A percentile compares a stretch with the other conserved stretches of the same genome.
Evolutionary conservation across 2,113 vertebrate genomes (phyloP).

Genomic region (Anguilla rostrata): DNA sequence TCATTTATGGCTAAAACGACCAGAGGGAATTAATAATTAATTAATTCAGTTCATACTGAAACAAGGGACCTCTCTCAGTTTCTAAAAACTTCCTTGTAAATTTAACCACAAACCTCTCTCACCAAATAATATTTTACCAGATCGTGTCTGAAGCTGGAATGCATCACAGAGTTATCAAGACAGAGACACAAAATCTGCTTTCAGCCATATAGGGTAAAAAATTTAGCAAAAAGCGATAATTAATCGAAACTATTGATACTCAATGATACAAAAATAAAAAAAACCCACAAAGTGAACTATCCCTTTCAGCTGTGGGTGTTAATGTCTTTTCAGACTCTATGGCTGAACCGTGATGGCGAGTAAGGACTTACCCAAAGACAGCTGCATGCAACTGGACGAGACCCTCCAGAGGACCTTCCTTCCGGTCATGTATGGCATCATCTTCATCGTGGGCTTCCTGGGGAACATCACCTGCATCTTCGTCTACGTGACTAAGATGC

Average conservation of each 20-base stretch:
- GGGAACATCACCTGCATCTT: conserved; percentile 45
- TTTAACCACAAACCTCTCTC: neutral
- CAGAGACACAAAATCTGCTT: neutral
- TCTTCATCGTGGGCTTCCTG: conserved; percentile 41
- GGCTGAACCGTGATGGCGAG: too few species aligned
- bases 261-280: neutral
- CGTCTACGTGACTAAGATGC: conserved; percentile 44
- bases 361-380: too few species aligned
- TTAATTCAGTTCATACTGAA: neutral
- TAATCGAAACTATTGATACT: neutral
- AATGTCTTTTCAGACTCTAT: too few species aligned
- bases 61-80: neutral
- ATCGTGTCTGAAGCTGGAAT: neutral
- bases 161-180: neutral
- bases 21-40: neutral
- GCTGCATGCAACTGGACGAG: too few species aligned
- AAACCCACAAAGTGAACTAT: neutral
- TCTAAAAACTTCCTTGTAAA: neutral
- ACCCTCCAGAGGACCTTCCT: conserved; percentile 42
- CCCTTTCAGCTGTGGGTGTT: neutral
- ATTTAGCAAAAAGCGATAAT: neutral
- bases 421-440: conserved; percentile 46
- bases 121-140: neutral
- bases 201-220: neutral
- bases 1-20: neutral